These are phyloP conservation scores for Prietella phreatophila DNA, from an alignment of 2,113 vertebrate species.

Conservation along the genomic window DNA sequence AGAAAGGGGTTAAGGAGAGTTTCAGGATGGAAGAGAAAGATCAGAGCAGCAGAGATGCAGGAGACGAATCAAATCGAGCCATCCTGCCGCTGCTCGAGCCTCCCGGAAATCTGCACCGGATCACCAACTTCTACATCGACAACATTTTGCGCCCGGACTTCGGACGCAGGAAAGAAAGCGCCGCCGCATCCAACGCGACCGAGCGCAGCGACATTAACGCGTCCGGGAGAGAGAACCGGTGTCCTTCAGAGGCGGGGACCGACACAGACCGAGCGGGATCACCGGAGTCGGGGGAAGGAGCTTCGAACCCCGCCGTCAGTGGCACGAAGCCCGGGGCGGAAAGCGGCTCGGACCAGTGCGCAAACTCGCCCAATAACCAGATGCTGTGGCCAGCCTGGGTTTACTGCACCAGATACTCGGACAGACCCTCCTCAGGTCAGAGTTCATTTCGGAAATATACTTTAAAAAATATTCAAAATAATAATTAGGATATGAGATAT, in stretches of 20 bases:
- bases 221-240: constrained; percentile 59
- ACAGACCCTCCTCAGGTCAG: constrained; percentile 95
- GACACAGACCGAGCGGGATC: constrained; percentile 52
- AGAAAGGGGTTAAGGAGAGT: constrained; percentile 60
- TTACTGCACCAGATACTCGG: constrained; percentile 95
- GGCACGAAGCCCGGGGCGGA: constrained; percentile 65
- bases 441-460: not conserved
- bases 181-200: constrained; percentile 28
- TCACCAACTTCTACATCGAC: constrained; percentile 95
- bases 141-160: constrained; percentile 91
- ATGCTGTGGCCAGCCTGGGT: constrained; percentile 98
- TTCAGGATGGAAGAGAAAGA: constrained; percentile 83
- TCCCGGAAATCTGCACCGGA: constrained; percentile 78
- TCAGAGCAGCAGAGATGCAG: constrained; percentile 66
- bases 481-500: not conserved
- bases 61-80: constrained; percentile 73
- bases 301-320: constrained; percentile 67
- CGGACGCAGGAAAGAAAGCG: constrained; percentile 77
- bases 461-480: not conserved
- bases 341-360: constrained; percentile 72
- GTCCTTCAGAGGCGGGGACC: constrained; percentile 58
- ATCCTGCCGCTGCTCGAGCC: constrained; percentile 73
- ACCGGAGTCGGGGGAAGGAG: constrained; percentile 65
- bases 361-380: constrained; percentile 73
- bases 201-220: constrained; percentile 53